phyloP scores from a whole-genome alignment of 2,797 vertebrate species.

The Sebastolobus alascanus region DNA sequence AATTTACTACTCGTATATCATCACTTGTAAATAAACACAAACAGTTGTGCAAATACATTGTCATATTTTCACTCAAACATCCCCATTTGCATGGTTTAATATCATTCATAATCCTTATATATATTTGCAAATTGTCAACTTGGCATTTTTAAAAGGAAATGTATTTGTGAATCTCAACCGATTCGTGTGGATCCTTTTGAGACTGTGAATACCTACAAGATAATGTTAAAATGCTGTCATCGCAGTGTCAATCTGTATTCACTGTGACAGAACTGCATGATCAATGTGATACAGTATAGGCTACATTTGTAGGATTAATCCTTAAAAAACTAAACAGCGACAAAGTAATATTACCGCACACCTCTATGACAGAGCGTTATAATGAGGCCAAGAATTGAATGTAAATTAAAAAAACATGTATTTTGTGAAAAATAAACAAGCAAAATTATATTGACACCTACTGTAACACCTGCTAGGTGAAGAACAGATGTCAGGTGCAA shows the following conservation, averaged over 20 bases:
- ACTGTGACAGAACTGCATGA: not conserved
- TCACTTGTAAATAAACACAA: not conserved
- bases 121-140: not conserved
- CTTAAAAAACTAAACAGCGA: not conserved
- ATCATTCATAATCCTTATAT: not conserved
- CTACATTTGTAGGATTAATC: not conserved
- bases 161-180: not conserved
- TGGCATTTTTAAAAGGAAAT: not conserved
- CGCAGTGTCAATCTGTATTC: not conserved
- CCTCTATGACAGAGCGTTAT: not conserved
- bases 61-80: not conserved
- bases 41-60: not conserved
- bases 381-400: not conserved
- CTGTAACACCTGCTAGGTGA: not conserved
- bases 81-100: not conserved
- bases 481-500: not conserved
- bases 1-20: not conserved
- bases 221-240: not conserved
- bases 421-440: not conserved
- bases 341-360: not conserved
- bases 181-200: not conserved
- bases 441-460: too few species aligned
- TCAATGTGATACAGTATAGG: not conserved
- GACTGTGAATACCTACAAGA: slow-evolving; percentile 14
- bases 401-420: not conserved